A percentile compares a stretch with the other conserved stretches of the same genome.
phyloP scores from a whole-genome alignment of 2,113 vertebrate species.

The Scalopus aquaticus region DNA sequence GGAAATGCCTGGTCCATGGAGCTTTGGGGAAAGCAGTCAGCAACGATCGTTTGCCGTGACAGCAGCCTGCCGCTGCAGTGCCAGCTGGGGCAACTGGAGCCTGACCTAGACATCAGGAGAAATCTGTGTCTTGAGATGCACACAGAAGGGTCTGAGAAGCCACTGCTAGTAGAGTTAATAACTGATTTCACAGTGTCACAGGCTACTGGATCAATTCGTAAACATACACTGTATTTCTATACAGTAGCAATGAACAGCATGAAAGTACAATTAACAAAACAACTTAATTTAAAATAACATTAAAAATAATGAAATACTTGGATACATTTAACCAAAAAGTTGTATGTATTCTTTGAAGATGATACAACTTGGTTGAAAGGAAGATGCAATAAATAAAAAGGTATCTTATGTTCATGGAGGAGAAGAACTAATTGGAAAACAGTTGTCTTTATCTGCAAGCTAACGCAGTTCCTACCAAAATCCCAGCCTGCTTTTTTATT shows the following conservation, averaged over 20 bases:
- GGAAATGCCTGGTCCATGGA: not conserved
- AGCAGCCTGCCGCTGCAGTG: not conserved
- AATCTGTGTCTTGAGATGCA: too few relatives aligned
- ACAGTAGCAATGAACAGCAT: not conserved
- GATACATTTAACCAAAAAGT: not conserved
- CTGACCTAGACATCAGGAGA: too few relatives aligned
- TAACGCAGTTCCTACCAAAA: not conserved
- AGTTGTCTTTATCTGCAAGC: not conserved
- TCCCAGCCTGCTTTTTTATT: not conserved
- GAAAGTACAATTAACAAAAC: not conserved
- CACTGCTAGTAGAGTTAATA: not conserved
- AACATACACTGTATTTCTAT: not conserved
- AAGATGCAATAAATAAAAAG: not conserved
- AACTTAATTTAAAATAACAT: not conserved
- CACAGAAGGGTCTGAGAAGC: not conserved
- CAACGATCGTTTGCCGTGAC: not conserved
- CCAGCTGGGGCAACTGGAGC: not conserved
- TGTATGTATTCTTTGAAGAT: not conserved
- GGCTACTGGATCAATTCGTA: not conserved
- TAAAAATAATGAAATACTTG: not conserved
- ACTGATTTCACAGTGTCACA: not conserved
- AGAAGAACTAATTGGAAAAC: not conserved
- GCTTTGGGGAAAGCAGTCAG: not conserved
- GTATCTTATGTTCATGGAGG: not conserved
- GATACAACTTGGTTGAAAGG: not conserved